Evolutionary conservation across 2,113 vertebrate genomes (phyloP), one percentile per base, ranked within the genome.

Genomic region (Nibea albiflora): DNA sequence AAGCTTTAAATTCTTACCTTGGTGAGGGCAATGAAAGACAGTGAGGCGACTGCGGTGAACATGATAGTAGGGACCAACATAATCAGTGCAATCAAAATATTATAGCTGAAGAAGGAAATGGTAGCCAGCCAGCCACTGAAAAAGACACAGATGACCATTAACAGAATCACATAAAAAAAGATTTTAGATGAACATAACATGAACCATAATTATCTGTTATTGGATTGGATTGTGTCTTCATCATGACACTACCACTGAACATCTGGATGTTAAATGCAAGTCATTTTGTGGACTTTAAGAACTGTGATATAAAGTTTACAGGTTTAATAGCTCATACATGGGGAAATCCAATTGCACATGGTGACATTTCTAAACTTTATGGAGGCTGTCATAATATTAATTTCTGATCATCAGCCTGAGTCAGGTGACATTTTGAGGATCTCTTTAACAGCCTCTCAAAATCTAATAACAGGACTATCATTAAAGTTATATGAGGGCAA

Each of bases 61-160:
- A 99, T 96, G 89, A 99, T 9, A 0, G 97, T 98, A 9, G 98
- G 98, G 76, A 99, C 95, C 71, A 99, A 94, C 98, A 99, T 99
- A 86, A 99, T 94, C 78, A 99, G 94, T 0, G 97, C 97, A 0
- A 97, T 95, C 8, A 98, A 95, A 52, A 98, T 94, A 0, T 96
- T 99, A 58, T 96, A 98, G 81, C 97, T 96, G 1, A 99, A 98
- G 93, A 96, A 99, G 85, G 96, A 95, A 80, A 99, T 96, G 0
- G 98, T 96, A 15, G 97, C 98, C 5, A 99, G 95, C 98, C 98
- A 99, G 78, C 98, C 98, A 0, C 98, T 99, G 94, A 64, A 78
- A 88, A 76, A 92, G 73, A 94, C 9, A 89, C 17, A 84, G 31
- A 67, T 26, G 5, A 62, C 4, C 24, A 22, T 68, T 61, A 76